Evolutionary conservation across 2,113 vertebrate species (phyloP).

Genomic region (Ondatra zibethicus): DNA sequence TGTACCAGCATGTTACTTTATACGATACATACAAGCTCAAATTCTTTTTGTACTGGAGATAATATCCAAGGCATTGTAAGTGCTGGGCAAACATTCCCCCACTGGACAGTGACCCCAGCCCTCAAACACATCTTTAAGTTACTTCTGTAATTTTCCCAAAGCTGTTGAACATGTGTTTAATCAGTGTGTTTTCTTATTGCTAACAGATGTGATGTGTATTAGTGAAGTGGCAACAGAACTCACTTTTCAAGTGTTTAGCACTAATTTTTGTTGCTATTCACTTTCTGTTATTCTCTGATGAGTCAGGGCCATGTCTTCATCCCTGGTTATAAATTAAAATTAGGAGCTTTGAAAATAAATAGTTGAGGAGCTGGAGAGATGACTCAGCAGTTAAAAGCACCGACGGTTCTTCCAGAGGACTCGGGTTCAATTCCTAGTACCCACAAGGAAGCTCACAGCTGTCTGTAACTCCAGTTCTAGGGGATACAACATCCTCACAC

Average conservation of each 20-base stretch:
- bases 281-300: constrained; percentile 32
- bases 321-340: background rate
- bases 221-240: background rate
- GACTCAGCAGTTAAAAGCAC: background rate
- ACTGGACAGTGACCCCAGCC: background rate
- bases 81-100: background rate
- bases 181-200: constrained; percentile 50
- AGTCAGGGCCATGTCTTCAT: background rate
- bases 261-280: background rate
- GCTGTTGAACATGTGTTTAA: constrained; percentile 33
- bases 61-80: background rate
- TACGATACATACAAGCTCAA: constrained; percentile 44
- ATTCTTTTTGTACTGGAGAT: background rate
- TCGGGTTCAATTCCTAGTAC: background rate
- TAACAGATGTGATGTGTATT: constrained; percentile 1
- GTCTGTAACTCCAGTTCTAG: background rate
- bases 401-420: background rate
- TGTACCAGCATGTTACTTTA: constrained; percentile 41
- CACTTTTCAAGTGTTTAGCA: constrained; percentile 18
- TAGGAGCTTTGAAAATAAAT: constrained; percentile 17
- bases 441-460: background rate
- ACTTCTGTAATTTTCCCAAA: constrained; percentile 56
- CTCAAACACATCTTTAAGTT: constrained; percentile 51
- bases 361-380: background rate
- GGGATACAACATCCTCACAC: background rate